phyloP scores from a whole-genome alignment of 2,888 invertebrate species.

The Ischnura elegans region DNA sequence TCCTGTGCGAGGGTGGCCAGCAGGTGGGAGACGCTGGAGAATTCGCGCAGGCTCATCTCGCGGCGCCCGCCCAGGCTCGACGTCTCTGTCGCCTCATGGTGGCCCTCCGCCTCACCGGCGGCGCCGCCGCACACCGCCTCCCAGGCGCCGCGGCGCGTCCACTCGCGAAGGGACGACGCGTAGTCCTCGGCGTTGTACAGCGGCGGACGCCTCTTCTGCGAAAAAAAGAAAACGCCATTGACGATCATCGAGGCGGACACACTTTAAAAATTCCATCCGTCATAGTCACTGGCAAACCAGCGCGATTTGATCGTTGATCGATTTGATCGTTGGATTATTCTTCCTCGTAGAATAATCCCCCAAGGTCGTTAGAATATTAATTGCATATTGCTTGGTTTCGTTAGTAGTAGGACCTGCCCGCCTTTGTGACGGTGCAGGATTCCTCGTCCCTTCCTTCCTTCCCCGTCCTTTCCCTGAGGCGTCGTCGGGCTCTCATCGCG shows the following conservation, averaged over 20 bases:
- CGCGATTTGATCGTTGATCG: too few relatives aligned
- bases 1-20: conserved; percentile 92
- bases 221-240: conserved; percentile 69
- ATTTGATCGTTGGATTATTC: too few relatives aligned
- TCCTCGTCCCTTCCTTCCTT: too few relatives aligned
- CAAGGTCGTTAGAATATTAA: too few relatives aligned
- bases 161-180: conserved; percentile 88
- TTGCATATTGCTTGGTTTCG: too few relatives aligned
- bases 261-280: background rate
- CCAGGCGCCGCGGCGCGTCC: conserved; percentile 83
- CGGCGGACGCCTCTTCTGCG: conserved; percentile 90
- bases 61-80: conserved; percentile 76
- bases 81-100: conserved; percentile 67
- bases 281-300: too few relatives aligned
- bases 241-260: background rate
- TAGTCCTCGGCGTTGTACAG: conserved; percentile 96
- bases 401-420: too few relatives aligned
- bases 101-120: conserved; percentile 77
- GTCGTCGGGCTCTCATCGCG: too few relatives aligned
- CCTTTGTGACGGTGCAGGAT: too few relatives aligned
- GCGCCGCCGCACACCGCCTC: conserved; percentile 75
- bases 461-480: too few relatives aligned
- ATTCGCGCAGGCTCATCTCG: conserved; percentile 93
- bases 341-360: too few relatives aligned
- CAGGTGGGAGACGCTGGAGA: conserved; percentile 92